Conservation (phyloP, 2,797 vertebrate species). For the Borostomias antarcticus region DNA sequence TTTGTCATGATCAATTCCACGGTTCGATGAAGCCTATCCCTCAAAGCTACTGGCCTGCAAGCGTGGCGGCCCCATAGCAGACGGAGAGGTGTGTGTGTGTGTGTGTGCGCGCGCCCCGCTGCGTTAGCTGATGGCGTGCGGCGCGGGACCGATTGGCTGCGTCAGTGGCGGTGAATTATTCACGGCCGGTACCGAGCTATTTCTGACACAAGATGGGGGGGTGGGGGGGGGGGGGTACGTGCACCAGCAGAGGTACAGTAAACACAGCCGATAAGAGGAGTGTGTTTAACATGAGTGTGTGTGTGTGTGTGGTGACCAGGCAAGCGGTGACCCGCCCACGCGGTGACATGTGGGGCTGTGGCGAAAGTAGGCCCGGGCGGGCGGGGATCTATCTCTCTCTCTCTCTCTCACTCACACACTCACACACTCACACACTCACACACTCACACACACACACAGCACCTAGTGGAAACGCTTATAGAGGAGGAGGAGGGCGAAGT, state of each 20-base stretch:
- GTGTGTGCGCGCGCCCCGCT: too few species aligned
- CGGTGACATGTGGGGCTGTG: too few species aligned
- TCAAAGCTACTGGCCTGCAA: too few species aligned
- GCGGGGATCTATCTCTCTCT: too few species aligned
- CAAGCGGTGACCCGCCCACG: too few species aligned
- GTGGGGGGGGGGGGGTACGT: background rate
- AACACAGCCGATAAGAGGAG: background rate
- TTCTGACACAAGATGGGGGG: conserved; percentile 9
- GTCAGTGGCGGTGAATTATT: conserved; percentile 36
- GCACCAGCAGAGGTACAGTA: background rate
- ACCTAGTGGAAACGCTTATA: conserved; percentile 35
- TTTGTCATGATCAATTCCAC: too few species aligned
- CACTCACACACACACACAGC: conserved; percentile 6
- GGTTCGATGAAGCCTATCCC: too few species aligned
- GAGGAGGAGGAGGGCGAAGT: conserved; percentile 30
- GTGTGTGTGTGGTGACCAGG: conserved; percentile 10
- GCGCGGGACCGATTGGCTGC: conserved; percentile 6
- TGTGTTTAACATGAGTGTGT: background rate
- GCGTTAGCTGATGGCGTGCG: too few species aligned
- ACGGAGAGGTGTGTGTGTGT: too few species aligned
- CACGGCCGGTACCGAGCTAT: conserved; percentile 27
- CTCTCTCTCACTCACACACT: too few species aligned
- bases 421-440: conserved; percentile 4
- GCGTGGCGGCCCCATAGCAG: too few species aligned
- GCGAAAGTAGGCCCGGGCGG: too few species aligned